phyloP scores from a whole-genome alignment of 2,113 vertebrate species.

The Myxocyprinus asiaticus region DNA sequence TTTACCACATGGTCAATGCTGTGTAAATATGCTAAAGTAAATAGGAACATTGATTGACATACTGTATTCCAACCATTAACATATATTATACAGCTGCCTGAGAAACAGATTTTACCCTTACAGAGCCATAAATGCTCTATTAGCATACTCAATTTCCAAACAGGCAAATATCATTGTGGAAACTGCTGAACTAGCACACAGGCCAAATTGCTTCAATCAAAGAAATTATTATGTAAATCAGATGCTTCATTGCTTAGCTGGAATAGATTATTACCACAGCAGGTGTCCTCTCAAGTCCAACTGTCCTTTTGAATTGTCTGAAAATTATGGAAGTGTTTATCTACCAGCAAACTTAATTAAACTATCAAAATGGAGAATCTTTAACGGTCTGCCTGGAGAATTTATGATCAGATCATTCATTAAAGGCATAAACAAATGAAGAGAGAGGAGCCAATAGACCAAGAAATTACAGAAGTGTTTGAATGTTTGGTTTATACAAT shows the following conservation, averaged over 20 bases:
- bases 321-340: conserved; percentile 45
- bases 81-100: neutral
- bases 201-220: conserved; percentile 25
- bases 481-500: no score
- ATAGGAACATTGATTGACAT: neutral
- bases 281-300: neutral
- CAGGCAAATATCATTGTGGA: conserved; percentile 14
- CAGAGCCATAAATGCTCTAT: neutral
- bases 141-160: conserved; percentile 3
- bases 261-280: conserved; percentile 27
- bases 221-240: conserved; percentile 37
- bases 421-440: conserved; percentile 29
- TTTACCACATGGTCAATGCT: neutral
- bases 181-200: conserved; percentile 13
- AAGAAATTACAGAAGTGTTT: no score
- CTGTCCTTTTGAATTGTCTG: conserved; percentile 4
- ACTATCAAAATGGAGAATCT: conserved; percentile 34
- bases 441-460: neutral
- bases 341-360: conserved; percentile 44
- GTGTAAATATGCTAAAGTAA: neutral
- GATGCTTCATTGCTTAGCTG: conserved; percentile 22
- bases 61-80: neutral
- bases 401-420: conserved; percentile 37
- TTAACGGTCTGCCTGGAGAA: conserved; percentile 19
- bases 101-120: neutral